These are phyloP conservation scores for Polypterus senegalus DNA, from an alignment of 2,113 vertebrate species.

Conservation along the genomic window DNA sequence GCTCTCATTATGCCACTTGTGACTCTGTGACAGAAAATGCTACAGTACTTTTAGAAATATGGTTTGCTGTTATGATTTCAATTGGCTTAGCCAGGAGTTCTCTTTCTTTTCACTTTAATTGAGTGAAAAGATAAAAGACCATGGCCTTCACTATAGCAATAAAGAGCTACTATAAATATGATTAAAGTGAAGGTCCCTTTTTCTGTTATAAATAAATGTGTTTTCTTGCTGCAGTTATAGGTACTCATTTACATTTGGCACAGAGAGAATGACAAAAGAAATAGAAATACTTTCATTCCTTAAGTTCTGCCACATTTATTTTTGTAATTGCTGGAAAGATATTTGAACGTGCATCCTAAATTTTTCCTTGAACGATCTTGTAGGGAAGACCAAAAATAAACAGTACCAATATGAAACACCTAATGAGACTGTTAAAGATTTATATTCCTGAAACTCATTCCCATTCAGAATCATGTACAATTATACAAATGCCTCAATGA, in stretches of 20 bases:
- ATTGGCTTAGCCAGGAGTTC: not conserved
- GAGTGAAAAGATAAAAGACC: not conserved
- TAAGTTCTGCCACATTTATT: not conserved
- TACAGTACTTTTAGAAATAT: not conserved
- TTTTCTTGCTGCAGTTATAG: not conserved
- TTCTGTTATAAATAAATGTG: not conserved
- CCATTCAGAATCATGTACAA: not conserved
- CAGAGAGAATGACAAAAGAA: not conserved
- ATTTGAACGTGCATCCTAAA: too few relatives aligned
- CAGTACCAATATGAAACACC: too few relatives aligned
- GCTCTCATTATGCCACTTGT: slow-evolving; percentile 1
- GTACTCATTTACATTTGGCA: not conserved
- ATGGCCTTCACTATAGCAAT: not conserved
- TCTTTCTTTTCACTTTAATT: slow-evolving; percentile 2
- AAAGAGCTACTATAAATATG: slow-evolving; percentile 2
- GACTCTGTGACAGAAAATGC: not conserved
- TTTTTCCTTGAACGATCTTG: too few relatives aligned
- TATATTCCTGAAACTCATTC: not conserved
- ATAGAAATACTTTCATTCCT: not conserved
- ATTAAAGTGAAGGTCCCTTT: slow-evolving; percentile 1
- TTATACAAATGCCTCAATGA: too few relatives aligned
- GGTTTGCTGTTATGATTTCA: not conserved
- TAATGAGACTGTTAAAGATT: not conserved
- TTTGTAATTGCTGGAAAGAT: too few relatives aligned
- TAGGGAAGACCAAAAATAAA: too few relatives aligned